Conservation (phyloP, 1,140 invertebrate genomes). For the Drosophila ficusphila region DNA sequence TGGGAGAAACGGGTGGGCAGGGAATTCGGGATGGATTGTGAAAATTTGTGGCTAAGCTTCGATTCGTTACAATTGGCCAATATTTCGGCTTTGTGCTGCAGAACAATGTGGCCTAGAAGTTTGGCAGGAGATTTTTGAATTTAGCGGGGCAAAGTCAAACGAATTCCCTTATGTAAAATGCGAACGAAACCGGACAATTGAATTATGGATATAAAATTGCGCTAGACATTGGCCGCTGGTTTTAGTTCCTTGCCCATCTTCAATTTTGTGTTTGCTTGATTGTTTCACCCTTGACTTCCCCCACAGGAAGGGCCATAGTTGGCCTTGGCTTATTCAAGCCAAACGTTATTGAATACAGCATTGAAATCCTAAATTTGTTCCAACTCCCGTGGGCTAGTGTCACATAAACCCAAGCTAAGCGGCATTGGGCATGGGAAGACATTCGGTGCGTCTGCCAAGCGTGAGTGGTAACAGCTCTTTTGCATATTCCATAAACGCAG, state of each 20-base stretch:
- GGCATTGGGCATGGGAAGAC: conserved; percentile 16
- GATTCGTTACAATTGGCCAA: conserved; percentile 47
- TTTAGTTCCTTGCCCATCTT: neutral
- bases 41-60: conserved; percentile 53
- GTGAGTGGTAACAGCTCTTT: conserved; percentile 32
- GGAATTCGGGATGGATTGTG: conserved; percentile 4
- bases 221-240: conserved; percentile 26
- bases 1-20: neutral
- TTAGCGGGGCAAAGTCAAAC: conserved; percentile 40
- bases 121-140: conserved; percentile 44
- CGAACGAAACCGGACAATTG: conserved; percentile 54
- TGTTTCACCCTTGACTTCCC: conserved; percentile 10
- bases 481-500: conserved; percentile 6
- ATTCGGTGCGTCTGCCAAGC: conserved; percentile 19
- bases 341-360: conserved; percentile 2
- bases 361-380: conserved; percentile 11
- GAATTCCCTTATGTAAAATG: conserved; percentile 39
- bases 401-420: neutral
- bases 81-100: conserved; percentile 55
- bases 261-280: conserved; percentile 12
- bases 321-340: conserved; percentile 8
- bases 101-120: conserved; percentile 45
- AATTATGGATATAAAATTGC: conserved; percentile 63
- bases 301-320: conserved; percentile 2
- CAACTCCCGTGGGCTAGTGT: neutral